Evolutionary conservation across 2,113 vertebrate genomes (phyloP).

Genomic region (Nerophis ophidion): DNA sequence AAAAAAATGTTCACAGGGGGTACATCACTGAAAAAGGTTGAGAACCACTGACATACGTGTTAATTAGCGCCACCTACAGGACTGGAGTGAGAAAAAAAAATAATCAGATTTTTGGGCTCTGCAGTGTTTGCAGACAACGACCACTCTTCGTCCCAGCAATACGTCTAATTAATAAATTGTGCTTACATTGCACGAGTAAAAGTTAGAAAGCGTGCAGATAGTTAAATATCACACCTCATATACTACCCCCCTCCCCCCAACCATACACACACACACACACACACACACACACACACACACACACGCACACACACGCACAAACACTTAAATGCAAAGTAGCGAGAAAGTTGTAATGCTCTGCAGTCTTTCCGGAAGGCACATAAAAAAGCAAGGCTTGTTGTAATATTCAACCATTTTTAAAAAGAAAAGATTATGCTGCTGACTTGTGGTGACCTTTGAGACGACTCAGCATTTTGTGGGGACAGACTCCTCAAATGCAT

Average conservation of each 20-base stretch:
- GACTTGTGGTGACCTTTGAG: slow-evolving; percentile 13
- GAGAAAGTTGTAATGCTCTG: slow-evolving; percentile 29
- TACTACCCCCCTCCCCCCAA: slow-evolving; percentile 11
- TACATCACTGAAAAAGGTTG: no score
- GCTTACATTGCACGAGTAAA: slow-evolving; percentile 47
- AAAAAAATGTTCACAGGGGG: no score
- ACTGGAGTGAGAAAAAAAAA: background rate
- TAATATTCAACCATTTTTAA: slow-evolving; percentile 30
- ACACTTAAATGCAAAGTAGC: slow-evolving; percentile 39
- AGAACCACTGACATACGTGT: no score
- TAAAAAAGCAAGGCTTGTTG: slow-evolving; percentile 21
- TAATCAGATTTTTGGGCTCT: background rate
- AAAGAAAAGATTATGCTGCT: background rate
- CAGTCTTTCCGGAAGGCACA: slow-evolving; percentile 27
- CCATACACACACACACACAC: no score
- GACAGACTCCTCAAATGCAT: slow-evolving; percentile 1
- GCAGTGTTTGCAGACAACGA: background rate
- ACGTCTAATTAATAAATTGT: slow-evolving; percentile 1
- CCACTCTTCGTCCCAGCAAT: background rate
- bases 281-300: slow-evolving; percentile 1
- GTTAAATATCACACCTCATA: slow-evolving; percentile 48
- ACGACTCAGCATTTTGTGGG: slow-evolving; percentile 2
- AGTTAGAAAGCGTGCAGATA: slow-evolving; percentile 20
- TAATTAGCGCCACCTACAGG: no score
- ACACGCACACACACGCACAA: no score